Conservation (phyloP, 2,113 vertebrate genomes). For the Heterotilapia buettikoferi region DNA sequence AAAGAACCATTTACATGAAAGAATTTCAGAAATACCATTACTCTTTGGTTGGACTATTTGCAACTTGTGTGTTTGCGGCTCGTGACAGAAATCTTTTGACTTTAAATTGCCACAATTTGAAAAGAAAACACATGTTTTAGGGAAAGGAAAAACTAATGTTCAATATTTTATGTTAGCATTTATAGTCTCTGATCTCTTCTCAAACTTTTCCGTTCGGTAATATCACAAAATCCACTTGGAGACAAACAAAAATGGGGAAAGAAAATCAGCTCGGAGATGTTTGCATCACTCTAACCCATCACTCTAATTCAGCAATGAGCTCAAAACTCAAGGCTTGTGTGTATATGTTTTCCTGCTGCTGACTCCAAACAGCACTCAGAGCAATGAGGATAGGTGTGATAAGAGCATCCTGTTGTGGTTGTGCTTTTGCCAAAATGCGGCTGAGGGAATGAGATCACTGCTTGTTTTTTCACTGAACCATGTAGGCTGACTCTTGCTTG, state of each 20-base stretch:
- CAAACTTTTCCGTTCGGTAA: background rate
- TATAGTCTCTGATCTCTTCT: background rate
- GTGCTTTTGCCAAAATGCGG: slow-evolving; percentile 11
- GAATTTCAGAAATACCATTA: background rate
- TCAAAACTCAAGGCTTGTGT: background rate
- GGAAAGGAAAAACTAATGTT: background rate
- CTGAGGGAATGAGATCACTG: slow-evolving; percentile 37
- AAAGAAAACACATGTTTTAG: background rate
- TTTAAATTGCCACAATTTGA: background rate
- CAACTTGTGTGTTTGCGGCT: background rate
- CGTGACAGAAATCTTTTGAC: background rate
- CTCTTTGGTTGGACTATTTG: background rate
- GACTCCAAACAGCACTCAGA: slow-evolving; percentile 15
- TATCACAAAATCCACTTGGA: background rate
- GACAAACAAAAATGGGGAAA: background rate
- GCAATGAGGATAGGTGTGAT: slow-evolving; percentile 29
- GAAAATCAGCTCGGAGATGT: background rate
- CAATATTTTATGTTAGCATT: background rate
- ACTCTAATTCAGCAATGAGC: background rate
- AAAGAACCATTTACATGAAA: background rate
- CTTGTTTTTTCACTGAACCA: slow-evolving; percentile 23
- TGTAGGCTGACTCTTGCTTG: background rate
- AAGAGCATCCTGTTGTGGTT: slow-evolving; percentile 30
- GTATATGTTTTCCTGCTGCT: slow-evolving; percentile 1
- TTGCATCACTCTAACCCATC: background rate